Percentiles rank a stretch among this genome's conserved stretches.
These are phyloP conservation scores for Zaprionus taronus DNA, from an alignment of 1,140 invertebrate species.

Conservation along the genomic window DNA sequence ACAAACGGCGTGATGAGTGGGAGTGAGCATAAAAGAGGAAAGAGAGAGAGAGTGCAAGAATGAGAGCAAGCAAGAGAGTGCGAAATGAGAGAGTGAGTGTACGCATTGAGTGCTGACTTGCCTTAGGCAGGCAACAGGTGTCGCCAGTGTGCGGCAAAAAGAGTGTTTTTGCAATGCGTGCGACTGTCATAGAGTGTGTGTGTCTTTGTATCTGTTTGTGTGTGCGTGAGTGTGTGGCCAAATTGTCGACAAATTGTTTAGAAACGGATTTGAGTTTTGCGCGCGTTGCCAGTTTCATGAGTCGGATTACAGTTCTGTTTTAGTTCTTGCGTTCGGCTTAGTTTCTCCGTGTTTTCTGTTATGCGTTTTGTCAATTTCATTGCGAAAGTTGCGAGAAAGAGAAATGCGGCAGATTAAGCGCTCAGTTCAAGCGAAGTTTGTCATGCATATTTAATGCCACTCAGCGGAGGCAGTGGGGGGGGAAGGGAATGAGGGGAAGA, in stretches of 20 bases:
- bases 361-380: constrained; percentile 42
- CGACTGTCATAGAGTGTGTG: background rate
- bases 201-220: background rate
- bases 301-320: constrained; percentile 63
- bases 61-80: background rate
- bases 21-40: background rate
- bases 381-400: constrained; percentile 10
- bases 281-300: constrained; percentile 43
- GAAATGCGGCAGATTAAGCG: constrained; percentile 26
- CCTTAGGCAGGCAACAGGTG: constrained; percentile 56
- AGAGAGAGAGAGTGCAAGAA: background rate
- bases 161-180: constrained; percentile 37
- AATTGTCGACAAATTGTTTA: constrained; percentile 74
- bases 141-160: constrained; percentile 31
- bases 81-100: background rate
- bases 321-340: constrained; percentile 38
- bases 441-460: constrained; percentile 16
- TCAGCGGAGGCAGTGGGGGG: too few relatives aligned
- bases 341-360: constrained; percentile 10
- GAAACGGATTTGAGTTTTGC: constrained; percentile 43
- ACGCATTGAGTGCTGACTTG: constrained; percentile 32
- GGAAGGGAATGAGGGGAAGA: background rate
- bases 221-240: constrained; percentile 29
- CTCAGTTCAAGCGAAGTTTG: constrained; percentile 15
- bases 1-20: constrained; percentile 38